Evolutionary conservation across 2,113 vertebrate species (phyloP).

Genomic region (Hymenochirus boettgeri): DNA sequence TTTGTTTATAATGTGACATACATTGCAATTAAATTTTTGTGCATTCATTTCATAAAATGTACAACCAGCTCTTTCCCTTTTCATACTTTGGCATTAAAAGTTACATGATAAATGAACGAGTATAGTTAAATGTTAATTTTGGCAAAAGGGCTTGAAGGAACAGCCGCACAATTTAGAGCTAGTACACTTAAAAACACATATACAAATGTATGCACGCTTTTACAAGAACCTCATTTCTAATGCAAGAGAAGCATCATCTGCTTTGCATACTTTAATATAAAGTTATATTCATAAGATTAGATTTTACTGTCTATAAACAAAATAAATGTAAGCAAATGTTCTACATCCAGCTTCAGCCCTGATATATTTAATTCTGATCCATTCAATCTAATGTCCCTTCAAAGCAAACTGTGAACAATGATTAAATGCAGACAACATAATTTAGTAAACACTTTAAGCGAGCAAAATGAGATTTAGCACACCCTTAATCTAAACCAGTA

Average conservation of each 20-base stretch:
- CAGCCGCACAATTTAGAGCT: too few relatives aligned
- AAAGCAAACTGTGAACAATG: conserved; percentile 38
- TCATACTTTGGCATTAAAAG: too few relatives aligned
- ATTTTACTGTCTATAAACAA: conserved; percentile 1
- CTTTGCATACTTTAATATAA: conserved; percentile 15
- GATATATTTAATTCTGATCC: conserved; percentile 33
- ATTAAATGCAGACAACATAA: conserved; percentile 55
- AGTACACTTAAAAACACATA: neutral
- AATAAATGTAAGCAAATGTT: conserved; percentile 13
- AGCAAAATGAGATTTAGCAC: conserved; percentile 42
- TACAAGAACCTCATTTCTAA: neutral
- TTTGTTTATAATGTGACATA: too few relatives aligned
- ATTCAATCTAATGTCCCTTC: conserved; percentile 37
- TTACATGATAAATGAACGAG: too few relatives aligned
- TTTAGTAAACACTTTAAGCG: conserved; percentile 47
- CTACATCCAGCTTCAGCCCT: conserved; percentile 2
- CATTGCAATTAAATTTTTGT: too few relatives aligned
- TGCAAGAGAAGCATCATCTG: neutral
- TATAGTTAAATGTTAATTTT: too few relatives aligned
- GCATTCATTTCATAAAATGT: too few relatives aligned
- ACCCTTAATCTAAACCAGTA: conserved; percentile 41
- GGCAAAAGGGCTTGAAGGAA: too few relatives aligned
- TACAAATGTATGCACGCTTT: neutral
- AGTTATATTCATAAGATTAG: conserved; percentile 19
- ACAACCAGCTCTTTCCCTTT: too few relatives aligned